These are phyloP conservation scores for Ectemnius cavifrons DNA, from an alignment of 2,888 invertebrate genomes.

Conservation along the genomic window DNA sequence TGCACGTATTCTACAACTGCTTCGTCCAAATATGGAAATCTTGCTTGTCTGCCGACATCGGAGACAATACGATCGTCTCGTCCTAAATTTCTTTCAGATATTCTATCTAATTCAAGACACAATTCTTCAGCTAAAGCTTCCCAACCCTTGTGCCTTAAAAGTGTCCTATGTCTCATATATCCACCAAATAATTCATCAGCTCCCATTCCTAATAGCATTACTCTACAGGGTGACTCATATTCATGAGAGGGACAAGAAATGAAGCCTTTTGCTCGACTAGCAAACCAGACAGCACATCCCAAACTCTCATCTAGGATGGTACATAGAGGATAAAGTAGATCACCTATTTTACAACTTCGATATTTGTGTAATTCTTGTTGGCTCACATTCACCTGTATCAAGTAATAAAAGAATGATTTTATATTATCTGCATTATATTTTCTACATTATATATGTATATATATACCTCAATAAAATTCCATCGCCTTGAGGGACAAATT, in stretches of 20 bases:
- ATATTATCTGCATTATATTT: neutral
- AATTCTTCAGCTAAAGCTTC: slow-evolving; percentile 80
- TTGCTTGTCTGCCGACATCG: slow-evolving; percentile 91
- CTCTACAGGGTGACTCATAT: slow-evolving; percentile 83
- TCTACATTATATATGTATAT: slow-evolving; percentile 9
- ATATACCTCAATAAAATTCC: slow-evolving; percentile 89
- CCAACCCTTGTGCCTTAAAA: slow-evolving; percentile 81
- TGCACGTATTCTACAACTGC: slow-evolving; percentile 83
- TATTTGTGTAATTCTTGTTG: slow-evolving; percentile 82
- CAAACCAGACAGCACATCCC: slow-evolving; percentile 98
- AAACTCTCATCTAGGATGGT: slow-evolving; percentile 97
- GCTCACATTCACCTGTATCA: slow-evolving; percentile 83
- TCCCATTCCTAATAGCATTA: slow-evolving; percentile 93
- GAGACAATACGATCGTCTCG: slow-evolving; percentile 96
- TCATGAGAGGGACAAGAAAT: slow-evolving; percentile 63
- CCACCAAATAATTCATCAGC: slow-evolving; percentile 99
- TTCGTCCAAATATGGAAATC: slow-evolving; percentile 90
- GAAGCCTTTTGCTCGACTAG: slow-evolving; percentile 86
- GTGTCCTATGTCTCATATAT: slow-evolving; percentile 92
- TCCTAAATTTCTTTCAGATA: slow-evolving; percentile 94
- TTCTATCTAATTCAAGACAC: slow-evolving; percentile 88
- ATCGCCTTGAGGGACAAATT: slow-evolving; percentile 85
- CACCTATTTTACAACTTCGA: slow-evolving; percentile 82
- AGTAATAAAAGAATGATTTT: slow-evolving; percentile 16
- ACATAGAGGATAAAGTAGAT: slow-evolving; percentile 90